Percentiles rank a stretch among this genome's conserved stretches.
phyloP scores from a whole-genome alignment of 2,888 invertebrate genomes.

The Euplexia lucipara region DNA sequence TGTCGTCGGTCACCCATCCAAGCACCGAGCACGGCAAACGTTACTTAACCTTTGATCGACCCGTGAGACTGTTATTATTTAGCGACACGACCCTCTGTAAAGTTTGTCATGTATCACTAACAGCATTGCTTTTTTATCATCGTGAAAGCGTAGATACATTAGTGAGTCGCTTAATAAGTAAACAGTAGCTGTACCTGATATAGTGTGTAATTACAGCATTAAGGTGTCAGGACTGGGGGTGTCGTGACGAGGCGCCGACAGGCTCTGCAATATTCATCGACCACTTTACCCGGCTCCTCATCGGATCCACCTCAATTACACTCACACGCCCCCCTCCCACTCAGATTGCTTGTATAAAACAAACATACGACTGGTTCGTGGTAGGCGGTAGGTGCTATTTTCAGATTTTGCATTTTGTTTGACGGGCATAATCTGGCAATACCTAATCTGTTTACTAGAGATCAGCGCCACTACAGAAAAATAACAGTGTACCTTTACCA shows the following conservation, averaged over 20 bases:
- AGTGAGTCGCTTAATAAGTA: constrained; percentile 42
- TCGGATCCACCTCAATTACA: constrained; percentile 73
- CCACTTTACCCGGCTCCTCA: constrained; percentile 80
- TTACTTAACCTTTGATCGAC: too few relatives aligned
- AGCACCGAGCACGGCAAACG: too few relatives aligned
- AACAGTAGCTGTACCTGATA: constrained; percentile 39
- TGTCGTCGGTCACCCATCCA: too few relatives aligned
- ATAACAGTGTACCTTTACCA: too few relatives aligned
- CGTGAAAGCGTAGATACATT: constrained; percentile 22
- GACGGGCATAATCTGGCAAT: constrained; percentile 3
- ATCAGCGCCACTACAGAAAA: too few relatives aligned
- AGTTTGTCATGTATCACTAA: background rate
- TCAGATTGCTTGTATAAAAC: constrained; percentile 61
- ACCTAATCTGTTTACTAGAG: constrained; percentile 5
- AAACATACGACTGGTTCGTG: constrained; percentile 53
- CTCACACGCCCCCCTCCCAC: constrained; percentile 63
- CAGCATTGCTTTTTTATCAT: constrained; percentile 5
- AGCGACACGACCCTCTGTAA: background rate
- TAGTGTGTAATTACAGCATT: constrained; percentile 52
- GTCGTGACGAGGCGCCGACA: constrained; percentile 77
- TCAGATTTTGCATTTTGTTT: constrained; percentile 39
- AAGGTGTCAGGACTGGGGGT: constrained; percentile 65
- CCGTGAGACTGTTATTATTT: too few relatives aligned
- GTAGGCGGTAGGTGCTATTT: constrained; percentile 45
- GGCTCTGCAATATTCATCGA: constrained; percentile 85